Conservation (phyloP, 2,888 invertebrate genomes). For the Cephus spinipes region DNA sequence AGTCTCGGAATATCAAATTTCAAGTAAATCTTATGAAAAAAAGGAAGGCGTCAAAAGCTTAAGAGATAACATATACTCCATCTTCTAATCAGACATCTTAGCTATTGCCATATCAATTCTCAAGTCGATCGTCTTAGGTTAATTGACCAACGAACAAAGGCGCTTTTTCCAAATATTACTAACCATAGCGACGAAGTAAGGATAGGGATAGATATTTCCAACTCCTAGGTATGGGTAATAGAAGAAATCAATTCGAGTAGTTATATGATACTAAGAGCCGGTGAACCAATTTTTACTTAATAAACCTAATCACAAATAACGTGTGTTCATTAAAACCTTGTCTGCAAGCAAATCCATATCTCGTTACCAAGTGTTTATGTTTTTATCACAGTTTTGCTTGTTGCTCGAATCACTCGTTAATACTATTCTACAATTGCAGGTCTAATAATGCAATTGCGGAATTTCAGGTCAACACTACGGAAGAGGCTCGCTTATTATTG, state of each 20-base stretch:
- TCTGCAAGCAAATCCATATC: background rate
- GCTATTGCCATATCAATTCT: no score
- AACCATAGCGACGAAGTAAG: no score
- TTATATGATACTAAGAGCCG: background rate
- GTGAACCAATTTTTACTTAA: background rate
- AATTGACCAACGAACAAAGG: no score
- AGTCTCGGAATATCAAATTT: no score
- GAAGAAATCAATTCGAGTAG: background rate
- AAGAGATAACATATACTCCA: no score
- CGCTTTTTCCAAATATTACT: no score
- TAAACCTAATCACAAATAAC: background rate
- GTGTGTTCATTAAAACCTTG: background rate
- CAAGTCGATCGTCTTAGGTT: no score
- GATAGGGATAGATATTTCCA: background rate
- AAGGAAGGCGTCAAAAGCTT: no score
- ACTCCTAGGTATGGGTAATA: no score
- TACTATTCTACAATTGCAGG: background rate
- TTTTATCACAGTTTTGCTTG: background rate
- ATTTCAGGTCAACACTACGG: slow-evolving; percentile 54
- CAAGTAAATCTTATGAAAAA: no score
- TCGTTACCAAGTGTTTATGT: background rate
- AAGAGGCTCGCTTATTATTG: slow-evolving; percentile 55
- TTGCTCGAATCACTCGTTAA: background rate
- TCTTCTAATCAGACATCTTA: no score
- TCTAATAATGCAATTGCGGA: background rate